These are phyloP conservation scores for Esox lucius DNA, from an alignment of 2,797 vertebrate species.

Conservation along the genomic window DNA sequence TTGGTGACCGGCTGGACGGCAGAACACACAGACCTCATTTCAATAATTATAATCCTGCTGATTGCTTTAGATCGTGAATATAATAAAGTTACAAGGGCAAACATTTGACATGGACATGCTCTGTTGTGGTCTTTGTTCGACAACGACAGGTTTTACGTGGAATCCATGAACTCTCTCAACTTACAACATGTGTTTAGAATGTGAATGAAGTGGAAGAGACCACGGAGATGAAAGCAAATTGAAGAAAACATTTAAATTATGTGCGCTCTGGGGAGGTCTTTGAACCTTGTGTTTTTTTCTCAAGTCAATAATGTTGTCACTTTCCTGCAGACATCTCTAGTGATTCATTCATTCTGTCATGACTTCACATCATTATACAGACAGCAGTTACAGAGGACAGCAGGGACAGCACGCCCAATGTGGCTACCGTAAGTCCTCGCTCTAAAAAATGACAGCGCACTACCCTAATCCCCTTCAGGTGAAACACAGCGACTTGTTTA, in stretches of 20 bases:
- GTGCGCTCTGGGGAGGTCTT: background rate
- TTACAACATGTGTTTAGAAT: constrained; percentile 5
- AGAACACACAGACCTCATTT: constrained; percentile 41
- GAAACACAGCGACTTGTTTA: background rate
- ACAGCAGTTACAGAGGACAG: background rate
- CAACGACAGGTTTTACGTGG: constrained; percentile 1
- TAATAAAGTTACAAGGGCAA: background rate
- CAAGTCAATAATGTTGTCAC: background rate
- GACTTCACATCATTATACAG: background rate
- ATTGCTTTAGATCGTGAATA: constrained; percentile 31
- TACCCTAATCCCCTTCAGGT: background rate
- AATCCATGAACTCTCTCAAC: constrained; percentile 22
- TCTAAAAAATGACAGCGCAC: background rate
- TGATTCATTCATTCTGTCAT: background rate
- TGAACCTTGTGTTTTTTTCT: too few relatives aligned
- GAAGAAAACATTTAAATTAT: background rate
- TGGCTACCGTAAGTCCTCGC: background rate
- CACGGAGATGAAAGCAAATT: background rate
- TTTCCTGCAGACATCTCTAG: background rate
- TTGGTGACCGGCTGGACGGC: constrained; percentile 32
- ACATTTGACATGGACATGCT: constrained; percentile 19
- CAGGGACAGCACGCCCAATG: background rate
- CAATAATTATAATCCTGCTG: constrained; percentile 46
- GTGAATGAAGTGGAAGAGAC: background rate
- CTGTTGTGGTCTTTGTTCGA: constrained; percentile 23